Conservation (phyloP, 2,797 vertebrate species). For the Ateles fusciceps region DNA sequence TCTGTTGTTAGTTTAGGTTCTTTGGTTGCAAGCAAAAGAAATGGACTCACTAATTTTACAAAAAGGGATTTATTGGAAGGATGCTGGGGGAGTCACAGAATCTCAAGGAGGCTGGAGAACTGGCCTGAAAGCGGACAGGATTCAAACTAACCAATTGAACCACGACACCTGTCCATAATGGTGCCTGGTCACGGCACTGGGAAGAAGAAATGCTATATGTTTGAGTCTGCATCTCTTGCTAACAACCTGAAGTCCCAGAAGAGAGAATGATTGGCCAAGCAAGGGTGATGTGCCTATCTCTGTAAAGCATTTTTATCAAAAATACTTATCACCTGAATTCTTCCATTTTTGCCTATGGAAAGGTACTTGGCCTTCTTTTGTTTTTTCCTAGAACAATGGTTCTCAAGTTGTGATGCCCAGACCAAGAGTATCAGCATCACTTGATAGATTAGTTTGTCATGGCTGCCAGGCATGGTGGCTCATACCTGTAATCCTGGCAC, state of each 20-base stretch:
- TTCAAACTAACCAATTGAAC: rapidly evolving
- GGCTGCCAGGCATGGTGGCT: neutral
- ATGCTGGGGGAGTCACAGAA: neutral
- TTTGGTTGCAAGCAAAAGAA: slow-evolving; percentile 15
- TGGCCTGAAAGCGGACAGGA: neutral
- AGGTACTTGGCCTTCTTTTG: neutral
- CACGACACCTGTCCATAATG: too few relatives aligned
- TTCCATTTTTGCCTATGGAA: neutral
- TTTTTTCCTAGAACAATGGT: neutral
- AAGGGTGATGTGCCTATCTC: neutral
- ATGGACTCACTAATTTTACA: neutral
- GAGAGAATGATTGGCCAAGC: neutral
- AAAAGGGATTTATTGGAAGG: neutral
- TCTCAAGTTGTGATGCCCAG: neutral
- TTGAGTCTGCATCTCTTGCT: neutral
- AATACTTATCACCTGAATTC: neutral
- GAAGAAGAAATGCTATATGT: rapidly evolving
- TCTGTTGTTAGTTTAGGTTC: neutral
- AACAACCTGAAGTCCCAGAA: neutral
- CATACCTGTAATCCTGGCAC: neutral
- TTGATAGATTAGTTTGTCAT: neutral
- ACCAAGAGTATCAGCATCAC: neutral
- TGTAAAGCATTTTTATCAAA: neutral
- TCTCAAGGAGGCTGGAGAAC: neutral
- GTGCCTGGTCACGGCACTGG: neutral